phyloP scores from a whole-genome alignment of 2,113 vertebrate species.

The Osmerus eperlanus region DNA sequence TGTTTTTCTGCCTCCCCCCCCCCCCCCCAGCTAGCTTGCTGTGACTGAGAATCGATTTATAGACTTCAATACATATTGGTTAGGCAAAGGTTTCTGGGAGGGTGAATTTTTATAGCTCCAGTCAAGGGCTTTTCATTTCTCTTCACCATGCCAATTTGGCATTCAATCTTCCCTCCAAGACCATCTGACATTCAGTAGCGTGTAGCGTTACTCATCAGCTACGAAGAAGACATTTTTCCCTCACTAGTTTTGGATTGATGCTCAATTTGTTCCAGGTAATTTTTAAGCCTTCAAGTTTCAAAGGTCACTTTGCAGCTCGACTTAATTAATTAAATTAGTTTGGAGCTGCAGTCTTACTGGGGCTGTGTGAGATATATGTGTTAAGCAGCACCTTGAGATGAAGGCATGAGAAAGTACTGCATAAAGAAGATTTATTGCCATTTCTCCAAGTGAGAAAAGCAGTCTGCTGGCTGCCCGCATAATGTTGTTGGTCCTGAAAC shows the following conservation, averaged over 20 bases:
- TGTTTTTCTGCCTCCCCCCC: background rate
- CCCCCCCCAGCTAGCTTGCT: background rate
- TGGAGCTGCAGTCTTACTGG: slow-evolving; percentile 38
- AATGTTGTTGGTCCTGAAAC: slow-evolving; percentile 42
- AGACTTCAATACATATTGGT: background rate
- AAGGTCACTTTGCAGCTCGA: slow-evolving; percentile 62
- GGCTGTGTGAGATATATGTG: slow-evolving; percentile 41
- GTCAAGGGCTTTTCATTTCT: background rate
- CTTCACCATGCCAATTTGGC: background rate
- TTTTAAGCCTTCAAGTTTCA: slow-evolving; percentile 54
- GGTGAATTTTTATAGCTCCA: background rate
- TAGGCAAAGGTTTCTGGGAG: slow-evolving; percentile 4
- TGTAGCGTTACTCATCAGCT: slow-evolving; percentile 12
- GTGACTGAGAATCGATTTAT: background rate
- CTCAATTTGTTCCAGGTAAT: slow-evolving; percentile 48
- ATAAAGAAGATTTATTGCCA: slow-evolving; percentile 49
- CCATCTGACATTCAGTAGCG: slow-evolving; percentile 2
- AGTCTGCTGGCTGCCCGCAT: slow-evolving; percentile 30
- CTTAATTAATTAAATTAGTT: slow-evolving; percentile 63
- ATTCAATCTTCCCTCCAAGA: slow-evolving; percentile 5
- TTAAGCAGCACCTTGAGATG: slow-evolving; percentile 53
- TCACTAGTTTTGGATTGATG: slow-evolving; percentile 39
- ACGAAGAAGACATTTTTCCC: slow-evolving; percentile 15
- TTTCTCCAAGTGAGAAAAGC: slow-evolving; percentile 22
- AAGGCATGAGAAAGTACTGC: slow-evolving; percentile 38